Percentiles rank a stretch among this genome's conserved stretches.
phyloP scores from a whole-genome alignment of 1,140 invertebrate species.

The Drosophila grimshawi region DNA sequence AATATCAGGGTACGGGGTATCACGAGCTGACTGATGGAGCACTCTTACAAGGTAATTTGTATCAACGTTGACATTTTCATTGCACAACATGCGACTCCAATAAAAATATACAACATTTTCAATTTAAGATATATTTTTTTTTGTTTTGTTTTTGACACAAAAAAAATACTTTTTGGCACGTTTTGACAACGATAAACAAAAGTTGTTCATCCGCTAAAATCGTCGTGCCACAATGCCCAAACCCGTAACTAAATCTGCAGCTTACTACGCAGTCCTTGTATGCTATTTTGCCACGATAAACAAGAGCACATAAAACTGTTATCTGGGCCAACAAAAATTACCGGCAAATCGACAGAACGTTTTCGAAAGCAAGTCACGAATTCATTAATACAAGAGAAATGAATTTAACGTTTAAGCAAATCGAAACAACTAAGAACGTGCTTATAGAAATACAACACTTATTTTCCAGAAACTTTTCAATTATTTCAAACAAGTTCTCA shows the following conservation, averaged over 20 bases:
- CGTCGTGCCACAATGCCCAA: background rate
- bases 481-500: too few species aligned
- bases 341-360: background rate
- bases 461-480: too few species aligned
- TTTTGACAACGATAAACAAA: slow-evolving; percentile 62
- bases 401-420: too few species aligned
- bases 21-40: background rate
- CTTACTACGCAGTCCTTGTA: background rate
- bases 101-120: slow-evolving; percentile 63
- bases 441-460: too few species aligned
- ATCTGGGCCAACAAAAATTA: background rate
- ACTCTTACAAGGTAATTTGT: slow-evolving; percentile 43
- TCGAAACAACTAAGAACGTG: too few species aligned
- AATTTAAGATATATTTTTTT: slow-evolving; percentile 43
- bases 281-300: background rate
- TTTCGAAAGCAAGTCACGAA: too few species aligned
- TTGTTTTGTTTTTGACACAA: slow-evolving; percentile 22
- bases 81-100: slow-evolving; percentile 19
- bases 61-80: slow-evolving; percentile 56
- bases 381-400: too few species aligned
- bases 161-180: slow-evolving; percentile 58
- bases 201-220: slow-evolving; percentile 50
- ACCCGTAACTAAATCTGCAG: background rate
- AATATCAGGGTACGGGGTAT: background rate
- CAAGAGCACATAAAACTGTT: background rate